Base-by-base conservation (phyloP, 2,888 invertebrate species). In the Bellardia bayeri region DNA sequence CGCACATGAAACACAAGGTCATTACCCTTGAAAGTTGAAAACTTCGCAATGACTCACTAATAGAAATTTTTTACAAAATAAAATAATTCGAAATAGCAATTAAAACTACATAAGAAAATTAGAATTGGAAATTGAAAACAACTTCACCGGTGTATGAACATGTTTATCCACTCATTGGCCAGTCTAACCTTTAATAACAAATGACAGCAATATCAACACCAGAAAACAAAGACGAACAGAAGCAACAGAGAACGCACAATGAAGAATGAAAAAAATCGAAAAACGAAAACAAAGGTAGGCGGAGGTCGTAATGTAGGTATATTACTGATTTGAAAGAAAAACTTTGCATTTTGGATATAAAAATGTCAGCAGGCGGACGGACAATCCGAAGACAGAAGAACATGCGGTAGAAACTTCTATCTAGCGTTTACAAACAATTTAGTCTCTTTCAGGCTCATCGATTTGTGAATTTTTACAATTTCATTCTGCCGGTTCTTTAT, bases 31-130 rank as follows among this genome's bases (percentile, higher is more conserved):
- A 69, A 51, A 30, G 45, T 49, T 33, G 8, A 75, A 66, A 71
- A 81, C 14, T 37, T 40, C 13, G 14, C n/a, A 76, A 71, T 86
- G 86, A 83, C 64, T 87, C 83, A 87, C 66, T 16, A 72, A 16
- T 33, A 82, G 33, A 75, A 64, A 45, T 37, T 11, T 58, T 64
- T 61, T 2, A 37, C 8, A 42, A 64, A 61, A 13, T 11, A 45
- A 45, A 45, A 49, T 51, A 6, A 58, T 2, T 40, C 8, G 4
- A 37, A 14, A 16, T 9, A 42, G 33, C 5, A 37, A 49, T 75
- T 14, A 33, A 3, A 61, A 37, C 9, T 49, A 72, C 42, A 66
- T 45, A 16, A 30, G 30, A 0, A 7, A 58, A 58, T 42, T 45
- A 6, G 9, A 30, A 14, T 30, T 66, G 7, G 7, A 45, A n/a